Evolutionary conservation across 2,888 invertebrate species (phyloP).

Genomic region (Nephrocerus scutellatus): DNA sequence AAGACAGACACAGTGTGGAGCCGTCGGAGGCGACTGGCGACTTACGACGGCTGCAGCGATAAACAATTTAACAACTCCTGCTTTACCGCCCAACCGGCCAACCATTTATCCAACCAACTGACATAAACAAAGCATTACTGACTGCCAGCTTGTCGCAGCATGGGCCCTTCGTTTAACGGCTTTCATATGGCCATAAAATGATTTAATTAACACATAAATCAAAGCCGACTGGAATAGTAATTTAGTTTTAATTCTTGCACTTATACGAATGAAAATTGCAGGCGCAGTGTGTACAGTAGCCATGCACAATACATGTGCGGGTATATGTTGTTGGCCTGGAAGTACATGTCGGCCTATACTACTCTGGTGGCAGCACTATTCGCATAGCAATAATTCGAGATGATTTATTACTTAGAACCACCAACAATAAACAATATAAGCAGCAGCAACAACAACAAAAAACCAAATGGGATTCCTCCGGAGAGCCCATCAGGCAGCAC

Average conservation of each 20-base stretch:
- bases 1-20: too few species aligned
- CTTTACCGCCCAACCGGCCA: slow-evolving; percentile 5
- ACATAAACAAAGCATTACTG: slow-evolving; percentile 7
- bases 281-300: not conserved
- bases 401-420: not conserved
- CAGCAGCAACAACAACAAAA: not conserved
- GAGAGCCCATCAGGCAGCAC: too few species aligned
- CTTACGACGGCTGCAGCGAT: not conserved
- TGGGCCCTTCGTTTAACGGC: slow-evolving; percentile 24
- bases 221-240: slow-evolving; percentile 32
- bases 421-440: not conserved
- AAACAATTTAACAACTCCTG: slow-evolving; percentile 5
- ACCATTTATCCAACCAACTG: slow-evolving; percentile 4
- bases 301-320: not conserved
- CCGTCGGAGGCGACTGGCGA: too few species aligned
- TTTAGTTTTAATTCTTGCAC: slow-evolving; percentile 34
- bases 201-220: slow-evolving; percentile 42
- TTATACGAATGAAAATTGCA: not conserved
- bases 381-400: not conserved
- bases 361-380: not conserved
- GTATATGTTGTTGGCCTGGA: not conserved
- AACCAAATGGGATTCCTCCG: not conserved
- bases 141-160: slow-evolving; percentile 6
- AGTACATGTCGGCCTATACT: not conserved
- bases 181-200: slow-evolving; percentile 36